phyloP scores from a whole-genome alignment of 2,797 vertebrate genomes.

The Zalophus californianus region DNA sequence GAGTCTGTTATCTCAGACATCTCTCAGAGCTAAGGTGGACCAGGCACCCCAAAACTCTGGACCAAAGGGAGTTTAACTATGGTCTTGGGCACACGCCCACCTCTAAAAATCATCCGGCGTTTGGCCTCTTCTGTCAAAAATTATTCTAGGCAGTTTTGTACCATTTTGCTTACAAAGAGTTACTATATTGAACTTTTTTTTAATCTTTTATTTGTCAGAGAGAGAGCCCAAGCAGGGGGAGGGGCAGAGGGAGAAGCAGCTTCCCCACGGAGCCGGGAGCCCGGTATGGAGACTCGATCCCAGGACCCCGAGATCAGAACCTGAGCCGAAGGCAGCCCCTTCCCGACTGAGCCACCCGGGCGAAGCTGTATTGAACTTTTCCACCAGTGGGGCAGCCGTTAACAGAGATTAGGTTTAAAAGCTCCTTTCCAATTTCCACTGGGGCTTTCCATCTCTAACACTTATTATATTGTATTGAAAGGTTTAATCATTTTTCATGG shows the following conservation, averaged over 20 bases:
- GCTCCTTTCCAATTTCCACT: neutral
- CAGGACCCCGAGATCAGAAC: neutral
- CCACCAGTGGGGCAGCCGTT: neutral
- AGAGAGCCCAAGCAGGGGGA: too few relatives aligned
- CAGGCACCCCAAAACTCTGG: neutral
- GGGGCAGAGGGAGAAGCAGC: neutral
- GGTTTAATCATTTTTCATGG: neutral
- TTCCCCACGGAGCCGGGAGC: neutral
- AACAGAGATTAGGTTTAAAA: neutral
- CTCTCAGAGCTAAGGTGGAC: neutral
- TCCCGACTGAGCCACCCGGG: neutral
- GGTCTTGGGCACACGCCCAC: neutral
- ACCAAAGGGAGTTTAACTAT: neutral
- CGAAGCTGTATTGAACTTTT: neutral
- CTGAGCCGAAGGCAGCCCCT: neutral
- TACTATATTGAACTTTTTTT: neutral
- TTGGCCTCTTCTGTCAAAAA: neutral
- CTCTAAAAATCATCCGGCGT: neutral
- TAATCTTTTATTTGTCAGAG: neutral
- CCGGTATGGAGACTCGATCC: accelerated
- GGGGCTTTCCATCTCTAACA: neutral
- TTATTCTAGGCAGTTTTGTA: neutral
- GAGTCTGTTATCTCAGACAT: neutral
- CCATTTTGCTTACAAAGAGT: neutral
- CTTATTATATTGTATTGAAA: neutral